Base-by-base conservation (phyloP, 92 coral and sea anemone genomes). In the Metridium senile region DNA sequence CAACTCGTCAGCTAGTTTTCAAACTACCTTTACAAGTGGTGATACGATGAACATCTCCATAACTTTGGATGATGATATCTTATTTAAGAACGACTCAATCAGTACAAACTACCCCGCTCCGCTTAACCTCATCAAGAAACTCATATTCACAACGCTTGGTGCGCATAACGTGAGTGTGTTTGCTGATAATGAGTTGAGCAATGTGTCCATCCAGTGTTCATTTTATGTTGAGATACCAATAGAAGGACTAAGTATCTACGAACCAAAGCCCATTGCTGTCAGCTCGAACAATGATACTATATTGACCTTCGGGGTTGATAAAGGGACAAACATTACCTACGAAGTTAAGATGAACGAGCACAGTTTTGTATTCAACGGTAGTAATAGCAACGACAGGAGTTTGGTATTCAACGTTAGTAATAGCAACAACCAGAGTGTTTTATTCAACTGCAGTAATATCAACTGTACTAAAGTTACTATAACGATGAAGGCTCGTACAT, bases 321-420 rank as follows among this genome's bases (percentile, higher is more conserved):
- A 72, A 51, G 91, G 91, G 3, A 66, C 86, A 22, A 74, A 86
- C 39, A 68, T 57, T 11, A 58, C 63, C 13, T 86, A 63, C 56
- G 18, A 39, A 2, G 70, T 65, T 8, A 25, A 29, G 1, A 30
- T 86, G 52, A 6, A 39, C 34, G 2, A 16, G 20, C 6, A 11
- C 10, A 32, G 26, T 31, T 17, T 45, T n/a, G 17, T 2, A 0
- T 21, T 30, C 56, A 58, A 29, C n/a, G 56, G 78, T 58, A 19
- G 10, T 25, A 58, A 54, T 29, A 33, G 22, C 29, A 28, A n/a
- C n/a, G n/a, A n/a, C n/a, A n/a, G n/a, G n/a, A 32, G 26, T 31
- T 17, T 45, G 11, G 17, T 2, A 0, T 21, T 30, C 56, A 58
- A 29, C n/a, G 56, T 66, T 58, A 19, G 10, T 25, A 58, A 54